Base-by-base conservation (phyloP, 2,113 vertebrate species). In the Prolemur simus region DNA sequence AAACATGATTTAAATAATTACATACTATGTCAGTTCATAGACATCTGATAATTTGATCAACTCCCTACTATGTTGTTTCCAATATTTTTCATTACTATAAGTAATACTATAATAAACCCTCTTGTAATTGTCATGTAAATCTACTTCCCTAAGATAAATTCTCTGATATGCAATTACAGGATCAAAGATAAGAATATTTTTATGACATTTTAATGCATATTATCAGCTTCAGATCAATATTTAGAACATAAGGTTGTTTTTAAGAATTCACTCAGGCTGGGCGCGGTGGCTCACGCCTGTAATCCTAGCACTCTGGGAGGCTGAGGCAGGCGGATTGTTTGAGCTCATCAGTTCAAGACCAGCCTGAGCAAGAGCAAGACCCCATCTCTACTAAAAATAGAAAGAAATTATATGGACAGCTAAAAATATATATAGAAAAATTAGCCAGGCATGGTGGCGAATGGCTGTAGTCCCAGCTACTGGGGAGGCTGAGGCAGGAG, bases 1-100 rank as follows among this genome's bases (percentile, higher is more conserved):
- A 96, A 84, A 47, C 29, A 71, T 49, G 37, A 89, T 87, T 94
- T 92, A 94, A 96, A 42, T 87, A 23, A 60, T 37, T 78, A n/a
- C 13, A 29, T 29, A 89, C 13, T 32, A 58, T 87, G 87, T 83
- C 15, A 87, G 20, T 60, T 78, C 60, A 84, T 87, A 32, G 15
- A 87, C 45, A 32, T 87, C 23, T 95, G n/a, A 60, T 88, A 12
- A 89, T 64, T 87, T 87, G 54, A 78, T 85, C 78, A 73, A 58
- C 91, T 94, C 29, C 52, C 45, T 82, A 86, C 21, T 84, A 52
- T 58, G 84, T 23, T 81, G 39, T 71, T 95, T 82, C 45, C 10
- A 86, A 39, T 58, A 60, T 83, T 83, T 95, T 73, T 63, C 39
- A 74, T 60, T 87, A 71, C 49, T 91, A 45, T 68, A 88, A 96